Conservation (phyloP, 2,797 vertebrate species). For the Capromys pilorides region DNA sequence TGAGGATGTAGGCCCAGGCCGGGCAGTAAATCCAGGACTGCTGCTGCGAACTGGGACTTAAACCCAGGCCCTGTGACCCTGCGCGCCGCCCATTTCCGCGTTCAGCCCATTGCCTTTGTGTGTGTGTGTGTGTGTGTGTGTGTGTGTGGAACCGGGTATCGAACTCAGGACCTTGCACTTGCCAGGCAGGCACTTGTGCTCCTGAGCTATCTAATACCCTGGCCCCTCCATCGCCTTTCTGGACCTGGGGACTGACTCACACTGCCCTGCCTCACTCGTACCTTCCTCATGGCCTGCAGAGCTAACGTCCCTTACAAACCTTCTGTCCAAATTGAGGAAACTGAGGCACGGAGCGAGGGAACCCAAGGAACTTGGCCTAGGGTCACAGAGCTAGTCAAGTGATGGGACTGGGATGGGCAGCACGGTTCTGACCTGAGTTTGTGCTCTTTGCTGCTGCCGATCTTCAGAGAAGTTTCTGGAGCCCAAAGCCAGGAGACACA, state of each 20-base stretch:
- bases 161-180: too few relatives aligned
- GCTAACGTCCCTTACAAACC: neutral
- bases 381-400: neutral
- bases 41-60: neutral
- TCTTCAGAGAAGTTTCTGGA: neutral
- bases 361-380: neutral
- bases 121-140: too few relatives aligned
- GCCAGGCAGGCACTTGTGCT: too few relatives aligned
- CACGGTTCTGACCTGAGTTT: fast-evolving
- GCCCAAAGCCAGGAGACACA: neutral
- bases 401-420: neutral
- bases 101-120: fast-evolving
- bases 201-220: too few relatives aligned
- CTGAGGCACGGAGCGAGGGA: neutral
- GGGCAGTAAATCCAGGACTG: neutral
- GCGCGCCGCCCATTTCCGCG: fast-evolving
- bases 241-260: fast-evolving
- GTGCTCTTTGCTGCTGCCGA: neutral
- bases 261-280: fast-evolving
- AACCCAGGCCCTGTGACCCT: neutral
- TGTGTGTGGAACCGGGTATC: too few relatives aligned
- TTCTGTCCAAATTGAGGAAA: neutral
- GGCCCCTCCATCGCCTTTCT: too few relatives aligned
- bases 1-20: fast-evolving
- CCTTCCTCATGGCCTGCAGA: neutral